Conservation (phyloP, 1,140 invertebrate genomes). For the Zaprionus nigranus region DNA sequence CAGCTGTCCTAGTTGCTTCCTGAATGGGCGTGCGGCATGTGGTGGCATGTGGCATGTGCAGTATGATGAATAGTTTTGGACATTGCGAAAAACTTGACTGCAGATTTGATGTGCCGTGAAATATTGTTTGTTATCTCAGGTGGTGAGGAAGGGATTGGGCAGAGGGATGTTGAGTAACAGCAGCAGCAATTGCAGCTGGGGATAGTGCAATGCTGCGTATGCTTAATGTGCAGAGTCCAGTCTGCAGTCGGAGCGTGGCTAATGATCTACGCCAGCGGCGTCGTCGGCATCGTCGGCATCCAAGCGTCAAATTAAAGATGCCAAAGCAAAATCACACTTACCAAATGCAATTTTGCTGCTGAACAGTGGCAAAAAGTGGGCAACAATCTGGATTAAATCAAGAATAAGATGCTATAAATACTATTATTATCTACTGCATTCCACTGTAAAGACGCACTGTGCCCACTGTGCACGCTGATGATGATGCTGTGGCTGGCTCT, state of each 20-base stretch:
- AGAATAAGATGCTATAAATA: not conserved
- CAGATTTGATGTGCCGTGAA: constrained; percentile 49
- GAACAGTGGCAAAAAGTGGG: not conserved
- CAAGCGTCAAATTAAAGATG: constrained; percentile 59
- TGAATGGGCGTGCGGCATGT: constrained; percentile 21
- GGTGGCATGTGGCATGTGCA: constrained; percentile 1
- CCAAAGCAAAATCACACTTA: constrained; percentile 47
- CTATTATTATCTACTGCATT: constrained; percentile 4
- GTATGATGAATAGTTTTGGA: constrained; percentile 37
- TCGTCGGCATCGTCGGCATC: constrained; percentile 28
- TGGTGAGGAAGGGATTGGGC: not conserved
- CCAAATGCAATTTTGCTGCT: constrained; percentile 49
- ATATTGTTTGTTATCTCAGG: constrained; percentile 33
- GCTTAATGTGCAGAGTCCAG: constrained; percentile 47
- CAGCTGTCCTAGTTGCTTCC: constrained; percentile 30
- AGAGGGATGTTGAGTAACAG: constrained; percentile 38
- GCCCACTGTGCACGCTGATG: not conserved
- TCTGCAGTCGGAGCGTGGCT: constrained; percentile 25
- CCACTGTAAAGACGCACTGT: not conserved
- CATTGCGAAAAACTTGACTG: constrained; percentile 34
- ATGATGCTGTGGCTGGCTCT: constrained; percentile 22
- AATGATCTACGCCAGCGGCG: constrained; percentile 38
- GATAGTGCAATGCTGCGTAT: constrained; percentile 35
- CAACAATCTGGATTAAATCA: not conserved
- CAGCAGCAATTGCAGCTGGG: constrained; percentile 5